phyloP scores from a whole-genome alignment of 30 jellyfish, hydroid and myxozoan species.

The Turritopsis dohrnii region DNA sequence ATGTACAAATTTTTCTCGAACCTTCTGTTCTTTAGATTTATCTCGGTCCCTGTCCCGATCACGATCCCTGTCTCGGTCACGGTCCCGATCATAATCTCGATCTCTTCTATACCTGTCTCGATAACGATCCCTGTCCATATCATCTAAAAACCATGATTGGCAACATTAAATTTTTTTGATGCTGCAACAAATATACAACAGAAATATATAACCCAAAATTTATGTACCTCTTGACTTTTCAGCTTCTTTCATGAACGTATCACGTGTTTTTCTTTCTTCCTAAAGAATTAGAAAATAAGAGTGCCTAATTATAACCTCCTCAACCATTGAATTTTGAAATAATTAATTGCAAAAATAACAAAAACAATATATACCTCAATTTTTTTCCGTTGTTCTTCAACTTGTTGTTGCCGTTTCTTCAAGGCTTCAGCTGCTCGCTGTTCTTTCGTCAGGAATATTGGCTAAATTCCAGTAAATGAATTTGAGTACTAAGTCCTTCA shows the following conservation, averaged over 20 bases:
- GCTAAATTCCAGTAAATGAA: conserved; percentile 46
- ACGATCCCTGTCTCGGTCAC: conserved; percentile 38
- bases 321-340: no score
- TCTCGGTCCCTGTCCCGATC: conserved; percentile 18
- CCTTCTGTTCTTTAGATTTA: no score
- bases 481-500: background rate
- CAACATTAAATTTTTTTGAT: background rate
- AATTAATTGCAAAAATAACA: no score
- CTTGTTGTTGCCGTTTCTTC: conserved; percentile 72
- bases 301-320: background rate
- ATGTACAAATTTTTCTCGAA: background rate
- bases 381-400: conserved; percentile 59
- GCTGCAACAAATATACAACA: background rate
- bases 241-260: conserved; percentile 53
- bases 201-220: background rate
- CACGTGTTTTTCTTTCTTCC: conserved; percentile 74
- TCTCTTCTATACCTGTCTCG: conserved; percentile 49
- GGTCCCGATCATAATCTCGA: conserved; percentile 41
- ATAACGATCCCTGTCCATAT: conserved; percentile 25
- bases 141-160: conserved; percentile 17
- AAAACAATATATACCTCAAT: conserved; percentile 53
- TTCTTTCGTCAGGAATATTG: conserved; percentile 88
- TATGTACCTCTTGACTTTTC: conserved; percentile 52
- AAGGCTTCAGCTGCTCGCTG: conserved; percentile 96
- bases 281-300: conserved; percentile 16